Percentiles rank a stretch among this genome's conserved stretches.
phyloP scores from a whole-genome alignment of 1,140 invertebrate species.

The Drosophila kurseongensis region DNA sequence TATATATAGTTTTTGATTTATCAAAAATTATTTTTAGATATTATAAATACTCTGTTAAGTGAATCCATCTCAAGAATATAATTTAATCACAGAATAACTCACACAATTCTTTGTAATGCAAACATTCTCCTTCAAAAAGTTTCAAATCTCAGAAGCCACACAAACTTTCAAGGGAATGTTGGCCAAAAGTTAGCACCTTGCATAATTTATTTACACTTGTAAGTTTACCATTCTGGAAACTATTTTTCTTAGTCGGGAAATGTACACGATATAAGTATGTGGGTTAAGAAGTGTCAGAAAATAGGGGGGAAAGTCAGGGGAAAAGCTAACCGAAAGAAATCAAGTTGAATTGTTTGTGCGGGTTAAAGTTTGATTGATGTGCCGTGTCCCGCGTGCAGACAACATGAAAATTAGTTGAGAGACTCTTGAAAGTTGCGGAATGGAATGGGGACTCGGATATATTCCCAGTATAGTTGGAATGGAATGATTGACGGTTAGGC shows the following conservation, averaged over 20 bases:
- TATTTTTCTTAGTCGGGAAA: constrained; percentile 20
- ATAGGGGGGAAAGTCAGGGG: not conserved
- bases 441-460: not conserved
- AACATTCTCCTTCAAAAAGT: constrained; percentile 11
- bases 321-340: constrained; percentile 16
- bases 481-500: constrained; percentile 59
- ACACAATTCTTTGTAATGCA: not conserved
- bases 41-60: no score
- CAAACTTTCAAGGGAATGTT: constrained; percentile 25
- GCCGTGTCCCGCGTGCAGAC: constrained; percentile 62
- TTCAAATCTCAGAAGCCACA: not conserved
- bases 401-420: constrained; percentile 76
- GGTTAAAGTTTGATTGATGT: constrained; percentile 74
- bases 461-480: constrained; percentile 24
- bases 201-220: constrained; percentile 31
- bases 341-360: constrained; percentile 50
- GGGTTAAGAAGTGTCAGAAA: constrained; percentile 9
- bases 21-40: no score
- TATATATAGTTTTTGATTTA: not conserved
- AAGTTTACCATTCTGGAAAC: constrained; percentile 30
- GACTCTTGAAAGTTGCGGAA: constrained; percentile 47
- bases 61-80: no score
- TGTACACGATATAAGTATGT: constrained; percentile 6
- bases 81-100: not conserved
- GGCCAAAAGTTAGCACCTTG: constrained; percentile 27